Evolutionary conservation across 2,113 vertebrate species (phyloP), one percentile per base, ranked within the genome.

Genomic region (Sialia sialis): DNA sequence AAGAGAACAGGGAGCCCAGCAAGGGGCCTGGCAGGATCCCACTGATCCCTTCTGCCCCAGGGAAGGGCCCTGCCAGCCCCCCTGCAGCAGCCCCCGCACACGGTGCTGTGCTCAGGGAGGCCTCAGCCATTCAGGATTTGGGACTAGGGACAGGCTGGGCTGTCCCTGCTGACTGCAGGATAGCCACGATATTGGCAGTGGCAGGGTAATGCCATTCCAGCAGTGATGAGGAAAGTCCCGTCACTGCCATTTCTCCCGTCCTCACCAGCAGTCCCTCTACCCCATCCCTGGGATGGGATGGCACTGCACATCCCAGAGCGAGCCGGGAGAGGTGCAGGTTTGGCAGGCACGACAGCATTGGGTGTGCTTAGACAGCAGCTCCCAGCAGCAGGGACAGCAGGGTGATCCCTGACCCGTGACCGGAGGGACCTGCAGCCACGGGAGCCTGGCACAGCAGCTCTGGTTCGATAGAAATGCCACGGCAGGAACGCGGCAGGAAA

Each of bases 381-480:
- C 13, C 3, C 2, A 7, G 69, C 11, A 20, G 25, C 84, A 55
- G 34, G 23, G 49, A 30, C 39, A 0, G n/a, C 27, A 1, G 11
- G 17, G 39, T 7, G 18, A 64, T 49, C 46, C 48, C 39, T 3
- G 36, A 39, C 12, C 39, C 54, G 4, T 4, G 7, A 13, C 3
- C 3, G 7, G 29, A 21, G 41, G 54, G 20, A 32, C 32, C 64
- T 11, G 43, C 69, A 30, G 70, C 44, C 69, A 12, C 27, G 3
- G 1, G 3, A 25, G 9, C 51, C 69, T 29, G 12, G 3, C 58
- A 51, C 52, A 0, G 39, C 49, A 3, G 55, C 52, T 21, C 29
- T 0, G 2, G 0, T 18, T 41, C 20, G 25, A 9, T 13, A 27
- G 54, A 39, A 72, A 23, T 0, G 0, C 30, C 36, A 0, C 0